A percentile compares a stretch with the other conserved stretches of the same genome.
Conservation (phyloP, 2,113 vertebrate genomes). For the Cervus canadensis region DNA sequence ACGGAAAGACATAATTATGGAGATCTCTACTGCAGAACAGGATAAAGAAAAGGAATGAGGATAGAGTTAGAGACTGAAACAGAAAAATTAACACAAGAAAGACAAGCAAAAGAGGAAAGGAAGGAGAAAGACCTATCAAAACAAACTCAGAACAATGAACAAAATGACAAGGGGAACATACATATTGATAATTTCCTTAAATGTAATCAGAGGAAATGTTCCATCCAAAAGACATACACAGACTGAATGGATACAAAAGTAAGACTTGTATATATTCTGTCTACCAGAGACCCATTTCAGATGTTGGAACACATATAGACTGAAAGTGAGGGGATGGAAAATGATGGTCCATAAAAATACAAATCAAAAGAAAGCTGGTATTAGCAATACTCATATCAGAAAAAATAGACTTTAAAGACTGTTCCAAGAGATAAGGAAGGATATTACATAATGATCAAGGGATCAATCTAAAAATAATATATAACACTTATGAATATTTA, state of each 20-base stretch:
- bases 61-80: background rate
- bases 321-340: background rate
- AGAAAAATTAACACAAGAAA: background rate
- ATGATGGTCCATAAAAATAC: background rate
- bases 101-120: too few relatives aligned
- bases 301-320: background rate
- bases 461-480: background rate
- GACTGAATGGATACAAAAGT: background rate
- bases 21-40: background rate
- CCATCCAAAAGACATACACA: background rate
- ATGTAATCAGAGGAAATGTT: background rate
- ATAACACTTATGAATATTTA: background rate
- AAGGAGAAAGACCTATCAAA: background rate
- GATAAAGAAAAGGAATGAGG: background rate
- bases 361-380: background rate
- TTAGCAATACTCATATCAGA: background rate
- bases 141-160: background rate
- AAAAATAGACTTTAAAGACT: background rate
- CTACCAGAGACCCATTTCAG: background rate
- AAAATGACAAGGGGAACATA: background rate
- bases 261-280: background rate
- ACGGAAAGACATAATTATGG: background rate
- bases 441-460: background rate
- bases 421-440: background rate
- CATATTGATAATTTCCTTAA: background rate